Evolutionary conservation across 2,113 vertebrate species (phyloP), one percentile per base, ranked within the genome.

Genomic region (Malurus elegans): DNA sequence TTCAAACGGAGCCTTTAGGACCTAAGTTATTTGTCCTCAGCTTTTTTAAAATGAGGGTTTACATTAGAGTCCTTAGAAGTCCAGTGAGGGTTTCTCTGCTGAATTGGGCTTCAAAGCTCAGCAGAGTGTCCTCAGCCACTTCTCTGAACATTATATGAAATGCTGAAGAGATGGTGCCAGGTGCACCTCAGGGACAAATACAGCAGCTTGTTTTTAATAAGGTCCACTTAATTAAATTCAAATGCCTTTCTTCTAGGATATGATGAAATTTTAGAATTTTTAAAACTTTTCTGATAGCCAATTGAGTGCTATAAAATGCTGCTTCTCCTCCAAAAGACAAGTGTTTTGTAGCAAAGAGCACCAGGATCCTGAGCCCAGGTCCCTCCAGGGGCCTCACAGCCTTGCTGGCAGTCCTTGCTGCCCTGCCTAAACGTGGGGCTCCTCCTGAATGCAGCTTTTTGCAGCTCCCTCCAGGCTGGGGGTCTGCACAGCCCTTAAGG

Each of bases 1-100:
- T 88, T 79, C 81, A 92, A 11, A 31, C 18, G 74, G 47, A 81
- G 73, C 86, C 76, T 88, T 91, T 85, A 93, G 65, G 94, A 92
- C 74, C 36, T 8, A 76, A 89, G 50, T 79, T 86, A 82, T 67
- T 91, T 92, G n/a, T 88, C 50, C 70, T 88, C 54, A 85, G 60
- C 47, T 72, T 75, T 90, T 88, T 83, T 85, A 1, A 82, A 81
- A 61, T 58, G 32, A 79, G 74, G 40, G 15, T 50, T 81, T 38
- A 32, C 73, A 48, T 79, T 57, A 79, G 12, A 58, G 72, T 73
- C 29, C 54, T 85, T 53, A 38, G 44, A 78, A 69, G 25, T 65
- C 70, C 70, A 91, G 0, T 1, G 10, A 23, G 47, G 69, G 16
- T 51, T 74, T 89, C 64, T 86, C 72, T 20, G 18, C 47, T 58